A percentile compares a stretch with the other conserved stretches of the same genome.
phyloP scores from a whole-genome alignment of 2,888 invertebrate genomes.

The Callinectes sapidus region DNA sequence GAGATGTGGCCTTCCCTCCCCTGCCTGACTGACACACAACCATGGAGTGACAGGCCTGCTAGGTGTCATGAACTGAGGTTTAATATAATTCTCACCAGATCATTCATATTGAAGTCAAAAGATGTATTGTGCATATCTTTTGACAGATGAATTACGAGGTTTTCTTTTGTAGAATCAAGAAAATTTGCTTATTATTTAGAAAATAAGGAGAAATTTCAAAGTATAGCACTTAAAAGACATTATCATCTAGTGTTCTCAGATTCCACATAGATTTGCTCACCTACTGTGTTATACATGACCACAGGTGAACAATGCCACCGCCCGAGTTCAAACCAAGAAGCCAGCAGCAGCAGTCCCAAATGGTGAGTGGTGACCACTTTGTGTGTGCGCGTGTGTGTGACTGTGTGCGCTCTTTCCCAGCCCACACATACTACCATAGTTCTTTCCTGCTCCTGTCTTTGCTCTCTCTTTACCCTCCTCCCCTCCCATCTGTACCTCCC shows the following conservation, averaged over 20 bases:
- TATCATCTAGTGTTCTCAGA: background rate
- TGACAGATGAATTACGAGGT: background rate
- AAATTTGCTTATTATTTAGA: background rate
- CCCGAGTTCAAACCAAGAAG: conserved; percentile 99
- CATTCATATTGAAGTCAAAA: background rate
- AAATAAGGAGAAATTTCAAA: background rate
- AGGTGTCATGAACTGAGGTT: background rate
- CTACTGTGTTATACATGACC: conserved; percentile 53
- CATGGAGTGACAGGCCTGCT: background rate
- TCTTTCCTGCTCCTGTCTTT: conserved; percentile 62
- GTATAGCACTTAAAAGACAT: background rate
- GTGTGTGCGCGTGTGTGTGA: conserved; percentile 38
- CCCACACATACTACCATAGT: conserved; percentile 58
- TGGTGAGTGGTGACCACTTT: conserved; percentile 81
- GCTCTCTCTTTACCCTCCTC: conserved; percentile 62
- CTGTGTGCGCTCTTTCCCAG: conserved; percentile 80
- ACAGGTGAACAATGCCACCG: conserved; percentile 99
- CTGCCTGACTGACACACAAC: conserved; percentile 29
- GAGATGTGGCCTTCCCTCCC: background rate
- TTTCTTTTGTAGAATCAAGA: background rate
- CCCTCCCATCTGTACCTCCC: conserved; percentile 41
- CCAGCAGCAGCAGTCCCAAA: conserved; percentile 89
- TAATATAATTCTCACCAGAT: background rate
- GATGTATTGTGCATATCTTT: background rate
- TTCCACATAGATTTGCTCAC: conserved; percentile 11